Evolutionary conservation across 2,888 invertebrate species (phyloP), one percentile per base, ranked within the genome.

Genomic region (Eulithis testata): DNA sequence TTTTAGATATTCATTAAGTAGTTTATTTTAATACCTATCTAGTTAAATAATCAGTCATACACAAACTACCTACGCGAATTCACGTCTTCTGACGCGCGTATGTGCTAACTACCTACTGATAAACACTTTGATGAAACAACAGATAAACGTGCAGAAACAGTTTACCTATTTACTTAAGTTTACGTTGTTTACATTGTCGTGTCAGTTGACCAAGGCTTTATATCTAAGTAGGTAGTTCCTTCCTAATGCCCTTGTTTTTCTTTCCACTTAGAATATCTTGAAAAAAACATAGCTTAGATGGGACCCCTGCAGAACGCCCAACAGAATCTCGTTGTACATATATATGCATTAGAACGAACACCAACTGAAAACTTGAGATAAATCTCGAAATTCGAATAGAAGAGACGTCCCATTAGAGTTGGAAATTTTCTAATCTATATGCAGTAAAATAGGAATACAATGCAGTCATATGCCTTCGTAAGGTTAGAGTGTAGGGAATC

Each of bases 91-190:
- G 57, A 49, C 52, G 65, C 31, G n/a, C 21, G 53, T 37, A 55
- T 8, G 43, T 66, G 58, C 45, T 57, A 66, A 61, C 54, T 54
- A 51, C 6, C 4, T 47, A 43, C 40, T 37, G 49, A 62, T 50
- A 58, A 66, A 58, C 61, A 66, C 27, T 11, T 61, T 61, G 57
- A 50, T 11, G 21, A 56, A 56, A 65, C 57, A 65, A 53, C 61
- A 47, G 51, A 51, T 8, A 57, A 11, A 8, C 57, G 65, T 65
- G 61, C 57, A 49, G 12, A 57, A 43, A 58, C 21, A 59, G 44
- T 64, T 59, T 53, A 53, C 27, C 37, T 47, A 53, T 45, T 53
- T 49, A 51, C 51, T 31, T 36, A 27, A 51, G 27, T 27, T 27
- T 27, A 11, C 27, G 9, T 51, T 31, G 31, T 51, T 31, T 51